A percentile compares a stretch with the other conserved stretches of the same genome.
These are phyloP conservation scores for Datnioides undecimradiatus DNA, from an alignment of 2,113 vertebrate species.

Conservation along the genomic window DNA sequence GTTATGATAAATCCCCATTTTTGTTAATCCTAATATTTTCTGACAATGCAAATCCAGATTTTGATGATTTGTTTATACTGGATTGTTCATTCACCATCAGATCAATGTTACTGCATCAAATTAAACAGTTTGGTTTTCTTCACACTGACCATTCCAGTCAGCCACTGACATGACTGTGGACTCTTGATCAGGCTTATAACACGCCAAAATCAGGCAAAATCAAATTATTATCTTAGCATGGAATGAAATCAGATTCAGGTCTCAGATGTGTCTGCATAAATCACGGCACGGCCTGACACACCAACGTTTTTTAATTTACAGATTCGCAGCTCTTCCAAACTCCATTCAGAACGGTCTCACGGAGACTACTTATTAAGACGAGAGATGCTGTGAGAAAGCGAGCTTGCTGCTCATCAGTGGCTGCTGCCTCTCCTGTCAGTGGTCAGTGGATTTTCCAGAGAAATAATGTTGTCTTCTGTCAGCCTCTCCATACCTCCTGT, in stretches of 20 bases:
- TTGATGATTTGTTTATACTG: background rate
- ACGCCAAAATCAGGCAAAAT: background rate
- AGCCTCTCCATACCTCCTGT: conserved; percentile 41
- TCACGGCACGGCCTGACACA: background rate
- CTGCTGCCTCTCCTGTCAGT: conserved; percentile 44
- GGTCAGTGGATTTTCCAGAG: conserved; percentile 54
- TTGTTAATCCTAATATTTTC: background rate
- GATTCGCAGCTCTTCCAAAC: background rate
- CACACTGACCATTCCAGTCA: background rate
- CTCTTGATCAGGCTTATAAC: background rate
- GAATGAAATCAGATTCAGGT: background rate
- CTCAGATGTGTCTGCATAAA: background rate
- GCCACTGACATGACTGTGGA: background rate
- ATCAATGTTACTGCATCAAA: no score
- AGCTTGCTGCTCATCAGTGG: background rate
- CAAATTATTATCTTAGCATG: background rate
- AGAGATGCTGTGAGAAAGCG: background rate
- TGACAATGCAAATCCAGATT: no score
- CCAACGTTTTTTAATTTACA: background rate
- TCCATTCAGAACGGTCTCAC: background rate
- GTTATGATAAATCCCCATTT: background rate
- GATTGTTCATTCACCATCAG: background rate
- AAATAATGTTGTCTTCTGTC: conserved; percentile 60
- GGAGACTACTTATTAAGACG: conserved; percentile 18
- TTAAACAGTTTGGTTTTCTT: background rate